phyloP scores from a whole-genome alignment of 2,888 invertebrate genomes.

The Amphipyra tragopoginis region DNA sequence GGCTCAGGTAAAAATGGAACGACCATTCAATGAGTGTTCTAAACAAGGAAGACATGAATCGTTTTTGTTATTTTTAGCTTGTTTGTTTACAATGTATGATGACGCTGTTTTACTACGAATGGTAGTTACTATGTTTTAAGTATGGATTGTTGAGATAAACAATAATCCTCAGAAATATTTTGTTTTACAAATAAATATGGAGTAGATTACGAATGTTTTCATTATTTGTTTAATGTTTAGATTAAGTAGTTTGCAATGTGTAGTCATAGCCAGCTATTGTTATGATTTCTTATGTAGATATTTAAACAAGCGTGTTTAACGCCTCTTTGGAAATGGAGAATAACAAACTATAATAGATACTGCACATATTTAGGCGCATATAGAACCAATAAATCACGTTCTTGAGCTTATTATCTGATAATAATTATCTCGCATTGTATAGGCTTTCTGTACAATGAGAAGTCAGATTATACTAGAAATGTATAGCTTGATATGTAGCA shows the following conservation, averaged over 20 bases:
- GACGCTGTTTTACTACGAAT: constrained; percentile 31
- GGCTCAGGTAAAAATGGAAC: constrained; percentile 68
- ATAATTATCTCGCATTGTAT: too few species aligned
- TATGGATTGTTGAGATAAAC: constrained; percentile 16
- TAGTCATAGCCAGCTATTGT: not conserved
- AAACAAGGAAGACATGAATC: constrained; percentile 54
- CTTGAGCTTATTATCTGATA: too few species aligned
- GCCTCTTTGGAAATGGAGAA: too few species aligned
- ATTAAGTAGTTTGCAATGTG: too few species aligned
- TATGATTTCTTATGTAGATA: constrained; percentile 2
- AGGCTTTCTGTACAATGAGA: too few species aligned
- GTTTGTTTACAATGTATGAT: constrained; percentile 38
- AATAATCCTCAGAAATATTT: not conserved
- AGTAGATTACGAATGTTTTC: constrained; percentile 8
- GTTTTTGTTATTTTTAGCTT: constrained; percentile 46
- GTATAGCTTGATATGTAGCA: too few species aligned
- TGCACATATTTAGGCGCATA: too few species aligned
- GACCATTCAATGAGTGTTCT: constrained; percentile 40
- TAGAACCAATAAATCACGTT: too few species aligned
- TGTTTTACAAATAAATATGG: not conserved
- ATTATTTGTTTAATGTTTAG: not conserved
- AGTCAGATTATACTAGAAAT: too few species aligned
- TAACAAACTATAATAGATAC: too few species aligned
- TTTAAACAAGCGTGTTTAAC: not conserved
- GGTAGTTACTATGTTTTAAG: constrained; percentile 11